Conservation (phyloP, 1,140 invertebrate species). For the Ericerus pela region DNA sequence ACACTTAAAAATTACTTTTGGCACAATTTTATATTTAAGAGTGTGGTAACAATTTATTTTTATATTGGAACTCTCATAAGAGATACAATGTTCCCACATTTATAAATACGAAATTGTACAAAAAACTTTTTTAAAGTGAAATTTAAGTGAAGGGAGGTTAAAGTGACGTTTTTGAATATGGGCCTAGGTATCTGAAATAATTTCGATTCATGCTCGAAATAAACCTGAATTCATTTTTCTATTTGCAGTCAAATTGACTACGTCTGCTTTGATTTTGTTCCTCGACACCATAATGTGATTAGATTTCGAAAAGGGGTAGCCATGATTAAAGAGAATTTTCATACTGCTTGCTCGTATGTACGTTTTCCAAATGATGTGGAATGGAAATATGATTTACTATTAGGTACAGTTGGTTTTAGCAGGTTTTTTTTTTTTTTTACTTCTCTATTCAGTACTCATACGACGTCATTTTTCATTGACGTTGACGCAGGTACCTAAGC, state of each 20-base stretch:
- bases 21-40: no score
- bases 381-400: constrained; percentile 78
- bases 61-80: no score
- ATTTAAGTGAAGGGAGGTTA: no score
- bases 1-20: no score
- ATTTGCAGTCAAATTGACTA: constrained; percentile 84
- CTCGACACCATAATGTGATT: constrained; percentile 89
- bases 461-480: neutral
- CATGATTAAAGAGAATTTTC: constrained; percentile 76
- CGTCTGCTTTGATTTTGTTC: constrained; percentile 90
- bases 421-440: neutral
- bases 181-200: no score
- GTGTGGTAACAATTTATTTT: no score
- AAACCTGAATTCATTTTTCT: constrained; percentile 18
- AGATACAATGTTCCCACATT: no score
- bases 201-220: constrained; percentile 14
- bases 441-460: neutral
- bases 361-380: constrained; percentile 68
- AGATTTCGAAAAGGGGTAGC: constrained; percentile 78
- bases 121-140: no score
- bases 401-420: constrained; percentile 37
- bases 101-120: no score
- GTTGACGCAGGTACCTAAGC: neutral
- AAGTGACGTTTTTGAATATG: no score
- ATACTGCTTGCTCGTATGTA: constrained; percentile 85